Evolutionary conservation across 2,888 invertebrate species (phyloP).

Genomic region (Heliconius aoede): DNA sequence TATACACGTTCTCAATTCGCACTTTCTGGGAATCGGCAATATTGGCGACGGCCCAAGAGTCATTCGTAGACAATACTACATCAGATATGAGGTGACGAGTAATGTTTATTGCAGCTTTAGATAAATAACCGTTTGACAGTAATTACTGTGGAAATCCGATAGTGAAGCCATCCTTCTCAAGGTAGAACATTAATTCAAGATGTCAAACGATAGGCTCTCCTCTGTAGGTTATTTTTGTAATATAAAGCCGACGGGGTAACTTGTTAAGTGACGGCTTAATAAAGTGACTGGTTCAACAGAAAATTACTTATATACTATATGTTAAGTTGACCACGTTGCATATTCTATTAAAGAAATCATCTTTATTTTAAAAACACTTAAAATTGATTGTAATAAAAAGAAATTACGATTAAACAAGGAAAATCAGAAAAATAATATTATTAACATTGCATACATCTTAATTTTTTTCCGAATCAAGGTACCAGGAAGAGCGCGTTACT

Average conservation of each 20-base stretch:
- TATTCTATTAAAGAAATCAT: too few relatives aligned
- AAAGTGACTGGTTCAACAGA: not conserved
- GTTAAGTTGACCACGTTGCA: too few relatives aligned
- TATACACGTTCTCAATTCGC: slow-evolving; percentile 43
- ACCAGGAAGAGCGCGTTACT: slow-evolving; percentile 37
- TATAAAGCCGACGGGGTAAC: not conserved
- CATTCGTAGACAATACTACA: slow-evolving; percentile 40
- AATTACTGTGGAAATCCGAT: slow-evolving; percentile 9
- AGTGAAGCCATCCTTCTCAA: slow-evolving; percentile 20
- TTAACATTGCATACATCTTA: slow-evolving; percentile 18
- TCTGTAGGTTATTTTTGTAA: not conserved
- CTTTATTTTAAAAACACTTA: not conserved
- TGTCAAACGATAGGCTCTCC: not conserved
- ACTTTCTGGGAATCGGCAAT: slow-evolving; percentile 43
- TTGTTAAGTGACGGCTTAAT: slow-evolving; percentile 7
- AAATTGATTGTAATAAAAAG: not conserved
- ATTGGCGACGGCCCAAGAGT: slow-evolving; percentile 44
- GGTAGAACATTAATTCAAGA: slow-evolving; percentile 16
- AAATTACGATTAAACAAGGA: slow-evolving; percentile 23
- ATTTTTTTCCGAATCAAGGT: slow-evolving; percentile 35
- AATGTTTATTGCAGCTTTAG: slow-evolving; percentile 35
- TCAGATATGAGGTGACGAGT: slow-evolving; percentile 37
- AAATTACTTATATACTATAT: too few relatives aligned
- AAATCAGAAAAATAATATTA: slow-evolving; percentile 15
- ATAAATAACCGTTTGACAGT: slow-evolving; percentile 26